Evolutionary conservation across 2,113 vertebrate species (phyloP), one percentile per base, ranked within the genome.

Genomic region (Laticauda laticaudata): DNA sequence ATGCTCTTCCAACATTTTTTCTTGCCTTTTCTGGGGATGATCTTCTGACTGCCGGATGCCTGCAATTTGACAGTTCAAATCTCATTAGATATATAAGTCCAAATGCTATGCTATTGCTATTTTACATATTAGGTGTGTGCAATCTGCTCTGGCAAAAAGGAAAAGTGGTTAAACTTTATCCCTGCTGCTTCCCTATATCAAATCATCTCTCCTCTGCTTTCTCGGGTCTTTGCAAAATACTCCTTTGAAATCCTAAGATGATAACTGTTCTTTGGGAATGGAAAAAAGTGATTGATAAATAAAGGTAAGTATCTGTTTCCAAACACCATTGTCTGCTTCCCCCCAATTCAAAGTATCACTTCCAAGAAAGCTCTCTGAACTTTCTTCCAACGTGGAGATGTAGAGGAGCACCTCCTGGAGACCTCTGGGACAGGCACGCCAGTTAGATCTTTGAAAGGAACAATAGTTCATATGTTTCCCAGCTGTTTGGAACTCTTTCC

Each of bases 401-500:
- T 34, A 39, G 23, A 20, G 53, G 0, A 89, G 43, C 0, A 0
- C 1, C 53, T 43, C 81, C 75, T 57, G 92, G 53, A n/a, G 51
- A 89, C 45, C 34, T 55, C 54, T 59, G 93, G 59, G 39, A 81
- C 89, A 5, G 0, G 20, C 90, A 81, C 39, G 92, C 88, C 14
- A 2, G 57, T 61, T 56, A 64, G 1, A 86, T 75, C 91, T 92
- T 48, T 0, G 57, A 14, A 51, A 23, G 55, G 59, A 15, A 93
- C 54, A 0, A 0, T 92, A 88, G 51, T 93, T 94, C 96, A 97
- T 95, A 96, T 97, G 96, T 95, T 94, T 94, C 92, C 94, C 96
- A 97, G 96, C 96, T 97, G 96, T 95, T 95, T 94, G 94, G 94
- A 95, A 96, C 95, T 55, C n/a, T 88, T 95, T 92, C 92, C 91